Base-by-base conservation (phyloP, 2,888 invertebrate species). In the Lymantria dispar region DNA sequence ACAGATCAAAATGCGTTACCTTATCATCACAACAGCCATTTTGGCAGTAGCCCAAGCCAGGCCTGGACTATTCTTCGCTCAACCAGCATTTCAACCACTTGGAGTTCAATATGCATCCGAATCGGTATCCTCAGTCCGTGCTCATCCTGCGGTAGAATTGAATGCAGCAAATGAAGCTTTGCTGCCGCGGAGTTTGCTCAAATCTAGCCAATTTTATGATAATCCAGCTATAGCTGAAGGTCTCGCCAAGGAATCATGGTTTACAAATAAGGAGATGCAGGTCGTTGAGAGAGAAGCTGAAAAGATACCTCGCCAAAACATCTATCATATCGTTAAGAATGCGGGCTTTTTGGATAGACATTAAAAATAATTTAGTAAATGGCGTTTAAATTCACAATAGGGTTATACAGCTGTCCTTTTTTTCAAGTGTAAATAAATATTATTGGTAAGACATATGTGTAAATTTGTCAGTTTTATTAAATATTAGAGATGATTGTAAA, bases 241-340 rank as follows among this genome's bases (percentile, higher is more conserved):
- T 0, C 87, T 97, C 9, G 96, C 96, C 0, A 94, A 94, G 68
- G 95, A 95, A 67, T 96, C 96, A 0, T 96, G 96, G 95, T 94
- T 96, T 62, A 92, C 94, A 0, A 93, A 94, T 61, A 95, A 95
- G 72, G 96, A 96, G 78, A 95, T 94, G 92, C 95, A 94, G 55
- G 96, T 96, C 0, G 92, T 94, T 41, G 93, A 96, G 71, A 92
- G 97, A 10, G 96, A 96, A 72, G 94, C 96, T 0, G 96, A 96
- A 68, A 95, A 95, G 78, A 97, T 97, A 55, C 94, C 96, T 0
- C 92, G 96, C 1, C 93, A 94, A 57, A 94, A 94, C 73, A 95
- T 97, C 52, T 95, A 93, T 67, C 94, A 94, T 69, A 93, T 96
- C 53, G 93, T 96, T 45, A 95, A 94, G 74, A 94, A 93, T 74